Percentiles rank a stretch among this genome's conserved stretches.
phyloP scores from a whole-genome alignment of 2,888 invertebrate genomes.

The Lepidocyrtinus sp. region DNA sequence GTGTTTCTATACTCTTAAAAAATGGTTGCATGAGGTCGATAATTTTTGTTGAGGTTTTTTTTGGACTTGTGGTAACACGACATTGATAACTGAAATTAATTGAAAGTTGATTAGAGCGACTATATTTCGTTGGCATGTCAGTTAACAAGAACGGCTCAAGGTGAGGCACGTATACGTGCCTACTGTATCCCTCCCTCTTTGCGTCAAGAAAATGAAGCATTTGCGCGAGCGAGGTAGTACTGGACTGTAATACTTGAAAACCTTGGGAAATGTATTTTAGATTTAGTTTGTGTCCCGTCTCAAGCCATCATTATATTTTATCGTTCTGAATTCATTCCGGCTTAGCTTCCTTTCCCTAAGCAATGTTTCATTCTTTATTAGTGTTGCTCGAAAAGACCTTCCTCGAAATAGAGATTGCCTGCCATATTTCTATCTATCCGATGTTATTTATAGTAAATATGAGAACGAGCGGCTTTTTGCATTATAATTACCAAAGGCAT shows the following conservation, averaged over 20 bases:
- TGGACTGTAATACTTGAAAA: background rate
- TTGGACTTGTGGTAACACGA: background rate
- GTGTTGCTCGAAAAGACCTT: too few relatives aligned
- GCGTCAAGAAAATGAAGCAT: too few relatives aligned
- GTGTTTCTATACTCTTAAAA: background rate
- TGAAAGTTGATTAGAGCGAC: background rate
- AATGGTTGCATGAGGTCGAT: background rate
- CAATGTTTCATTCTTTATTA: background rate
- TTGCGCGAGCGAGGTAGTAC: background rate
- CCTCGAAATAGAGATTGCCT: background rate
- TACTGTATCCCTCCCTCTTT: background rate
- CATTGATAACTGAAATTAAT: constrained; percentile 3
- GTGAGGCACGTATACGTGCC: background rate
- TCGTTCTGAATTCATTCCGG: background rate
- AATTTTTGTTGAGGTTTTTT: background rate
- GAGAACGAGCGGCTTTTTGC: too few relatives aligned
- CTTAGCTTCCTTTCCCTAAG: background rate
- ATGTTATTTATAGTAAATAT: background rate
- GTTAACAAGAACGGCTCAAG: background rate
- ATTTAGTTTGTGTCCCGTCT: background rate
- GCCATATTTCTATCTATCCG: background rate
- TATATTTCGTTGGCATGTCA: background rate
- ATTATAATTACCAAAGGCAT: too few relatives aligned
- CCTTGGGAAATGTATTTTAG: background rate
- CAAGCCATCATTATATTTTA: background rate